Conservation (phyloP, 2,888 invertebrate genomes). For the Cremastinae sp. region DNA sequence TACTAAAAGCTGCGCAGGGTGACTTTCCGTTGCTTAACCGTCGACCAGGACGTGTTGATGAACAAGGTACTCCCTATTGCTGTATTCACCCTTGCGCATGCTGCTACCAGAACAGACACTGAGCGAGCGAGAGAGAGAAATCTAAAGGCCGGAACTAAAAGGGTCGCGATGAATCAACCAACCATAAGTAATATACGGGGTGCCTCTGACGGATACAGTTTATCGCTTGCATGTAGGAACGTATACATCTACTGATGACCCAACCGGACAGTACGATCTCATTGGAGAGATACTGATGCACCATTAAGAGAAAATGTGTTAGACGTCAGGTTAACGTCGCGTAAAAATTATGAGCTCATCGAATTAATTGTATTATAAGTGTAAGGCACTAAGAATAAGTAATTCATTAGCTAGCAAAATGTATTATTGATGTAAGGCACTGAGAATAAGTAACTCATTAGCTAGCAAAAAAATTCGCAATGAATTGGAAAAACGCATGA, state of each 20-base stretch:
- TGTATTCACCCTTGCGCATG: conserved; percentile 27
- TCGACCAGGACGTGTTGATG: conserved; percentile 37
- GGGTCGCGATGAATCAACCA: conserved; percentile 49
- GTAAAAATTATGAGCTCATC: no score
- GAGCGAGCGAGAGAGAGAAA: conserved; percentile 32
- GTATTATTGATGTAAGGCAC: no score
- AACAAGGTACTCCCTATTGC: conserved; percentile 37
- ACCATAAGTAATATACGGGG: conserved; percentile 40
- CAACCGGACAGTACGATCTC: background rate
- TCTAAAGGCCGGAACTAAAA: conserved; percentile 57
- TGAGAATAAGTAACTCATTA: no score
- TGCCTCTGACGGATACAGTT: conserved; percentile 25
- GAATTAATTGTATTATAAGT: no score
- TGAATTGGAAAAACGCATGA: no score
- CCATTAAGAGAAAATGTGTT: no score
- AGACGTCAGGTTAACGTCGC: no score
- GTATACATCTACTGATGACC: background rate
- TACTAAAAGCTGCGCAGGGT: conserved; percentile 51
- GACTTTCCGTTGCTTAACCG: conserved; percentile 60
- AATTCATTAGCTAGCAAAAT: no score
- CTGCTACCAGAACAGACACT: conserved; percentile 2
- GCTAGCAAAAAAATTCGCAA: no score
- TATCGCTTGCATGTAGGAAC: conserved; percentile 20
- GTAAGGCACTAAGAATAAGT: no score
- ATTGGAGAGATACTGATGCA: no score